Conservation (phyloP, 1,140 invertebrate genomes). For the Drosophila trapezifrons region DNA sequence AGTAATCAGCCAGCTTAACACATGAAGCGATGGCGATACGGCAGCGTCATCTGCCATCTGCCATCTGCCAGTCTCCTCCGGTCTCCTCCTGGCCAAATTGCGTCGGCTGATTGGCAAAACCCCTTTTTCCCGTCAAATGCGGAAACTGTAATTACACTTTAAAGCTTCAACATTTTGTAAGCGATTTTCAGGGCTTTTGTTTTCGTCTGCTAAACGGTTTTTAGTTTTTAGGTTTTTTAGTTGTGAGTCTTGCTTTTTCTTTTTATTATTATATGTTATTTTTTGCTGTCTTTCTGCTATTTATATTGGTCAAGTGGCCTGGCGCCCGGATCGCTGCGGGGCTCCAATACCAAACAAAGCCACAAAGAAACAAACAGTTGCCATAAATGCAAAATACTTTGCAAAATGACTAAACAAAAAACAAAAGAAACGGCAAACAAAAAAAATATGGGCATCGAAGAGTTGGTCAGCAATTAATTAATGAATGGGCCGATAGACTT, state of each 20-base stretch:
- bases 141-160: constrained; percentile 79
- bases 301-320: constrained; percentile 77
- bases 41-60: constrained; percentile 48
- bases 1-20: constrained; percentile 48
- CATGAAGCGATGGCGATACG: constrained; percentile 10
- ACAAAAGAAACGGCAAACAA: constrained; percentile 20
- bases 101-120: constrained; percentile 52
- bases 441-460: constrained; percentile 40
- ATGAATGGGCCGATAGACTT: constrained; percentile 41
- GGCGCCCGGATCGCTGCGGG: constrained; percentile 53
- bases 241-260: constrained; percentile 46
- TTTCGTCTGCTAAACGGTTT: constrained; percentile 61
- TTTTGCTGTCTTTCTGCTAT: constrained; percentile 57
- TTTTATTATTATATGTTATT: constrained; percentile 18
- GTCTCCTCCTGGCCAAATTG: constrained; percentile 21
- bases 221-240: constrained; percentile 25
- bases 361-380: constrained; percentile 70
- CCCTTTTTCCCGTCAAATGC: constrained; percentile 51
- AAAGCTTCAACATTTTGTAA: constrained; percentile 70
- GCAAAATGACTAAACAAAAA: constrained; percentile 59
- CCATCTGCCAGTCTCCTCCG: constrained; percentile 12
- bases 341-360: constrained; percentile 53
- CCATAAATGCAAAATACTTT: constrained; percentile 59
- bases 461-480: constrained; percentile 48
- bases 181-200: constrained; percentile 61